These are phyloP conservation scores for Sceloporus tristichus DNA, from an alignment of 2,113 vertebrate genomes.

Conservation along the genomic window DNA sequence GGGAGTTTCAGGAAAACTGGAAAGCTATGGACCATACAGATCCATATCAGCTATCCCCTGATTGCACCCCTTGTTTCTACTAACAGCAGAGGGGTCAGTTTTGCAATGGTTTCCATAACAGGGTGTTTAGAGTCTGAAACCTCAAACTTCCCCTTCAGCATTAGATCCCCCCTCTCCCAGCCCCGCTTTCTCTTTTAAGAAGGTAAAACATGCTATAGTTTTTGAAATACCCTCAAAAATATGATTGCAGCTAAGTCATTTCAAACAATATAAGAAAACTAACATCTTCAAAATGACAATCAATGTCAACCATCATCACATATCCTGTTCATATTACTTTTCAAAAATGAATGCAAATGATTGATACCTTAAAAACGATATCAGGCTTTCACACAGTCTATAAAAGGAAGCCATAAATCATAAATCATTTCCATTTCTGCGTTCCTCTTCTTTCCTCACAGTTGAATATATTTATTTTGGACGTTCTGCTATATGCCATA, in stretches of 20 bases:
- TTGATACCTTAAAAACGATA: not conserved
- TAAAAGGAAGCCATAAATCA: not conserved
- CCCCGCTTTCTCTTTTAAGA: no score
- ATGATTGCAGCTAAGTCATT: not conserved
- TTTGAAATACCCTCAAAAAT: not conserved
- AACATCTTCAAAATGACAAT: not conserved
- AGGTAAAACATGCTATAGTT: not conserved
- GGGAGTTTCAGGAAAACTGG: not conserved
- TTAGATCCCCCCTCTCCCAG: no score
- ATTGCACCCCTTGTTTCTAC: not conserved
- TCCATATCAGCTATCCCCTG: not conserved
- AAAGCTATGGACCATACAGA: not conserved
- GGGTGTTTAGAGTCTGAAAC: not conserved
- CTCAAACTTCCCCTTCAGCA: not conserved
- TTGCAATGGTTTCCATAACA: no score
- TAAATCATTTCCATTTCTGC: not conserved
- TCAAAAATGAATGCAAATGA: not conserved
- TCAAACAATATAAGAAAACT: not conserved
- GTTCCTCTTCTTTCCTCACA: not conserved
- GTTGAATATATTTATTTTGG: not conserved
- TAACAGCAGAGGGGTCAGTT: not conserved
- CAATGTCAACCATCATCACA: not conserved
- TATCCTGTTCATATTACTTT: not conserved
- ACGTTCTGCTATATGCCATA: not conserved
- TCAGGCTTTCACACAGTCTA: not conserved